Evolutionary conservation across 2,797 vertebrate genomes (phyloP).

Genomic region (Decapterus maruadsi): DNA sequence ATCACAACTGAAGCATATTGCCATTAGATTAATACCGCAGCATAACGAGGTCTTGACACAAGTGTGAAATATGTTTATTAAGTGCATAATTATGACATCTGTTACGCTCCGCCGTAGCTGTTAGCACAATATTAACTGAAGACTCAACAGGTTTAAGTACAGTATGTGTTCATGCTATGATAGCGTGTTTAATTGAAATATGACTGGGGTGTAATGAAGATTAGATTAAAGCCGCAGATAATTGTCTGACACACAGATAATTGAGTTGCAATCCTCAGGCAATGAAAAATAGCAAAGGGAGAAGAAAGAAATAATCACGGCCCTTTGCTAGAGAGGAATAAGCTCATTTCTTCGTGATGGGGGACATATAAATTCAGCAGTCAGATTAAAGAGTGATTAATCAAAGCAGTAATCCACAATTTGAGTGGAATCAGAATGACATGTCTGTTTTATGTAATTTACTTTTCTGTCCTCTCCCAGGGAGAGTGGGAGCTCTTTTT

Average conservation of each 20-base stretch:
- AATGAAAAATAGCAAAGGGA: slow-evolving; percentile 84
- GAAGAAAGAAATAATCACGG: slow-evolving; percentile 84
- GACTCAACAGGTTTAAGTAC: slow-evolving; percentile 91
- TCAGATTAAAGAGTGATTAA: slow-evolving; percentile 90
- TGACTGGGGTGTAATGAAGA: slow-evolving; percentile 92
- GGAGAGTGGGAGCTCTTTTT: slow-evolving; percentile 32
- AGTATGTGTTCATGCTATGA: slow-evolving; percentile 89
- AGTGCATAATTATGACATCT: slow-evolving; percentile 97
- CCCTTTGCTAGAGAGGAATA: slow-evolving; percentile 81
- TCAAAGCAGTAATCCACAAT: slow-evolving; percentile 89
- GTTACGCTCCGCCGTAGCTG: slow-evolving; percentile 88
- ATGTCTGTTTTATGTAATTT: slow-evolving; percentile 86
- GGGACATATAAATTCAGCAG: slow-evolving; percentile 84
- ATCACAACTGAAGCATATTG: slow-evolving; percentile 86
- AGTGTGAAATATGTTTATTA: slow-evolving; percentile 91
- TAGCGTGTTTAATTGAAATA: slow-evolving; percentile 95
- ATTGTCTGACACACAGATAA: slow-evolving; percentile 95
- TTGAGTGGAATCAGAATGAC: slow-evolving; percentile 83
- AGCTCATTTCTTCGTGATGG: slow-evolving; percentile 82
- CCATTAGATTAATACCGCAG: slow-evolving; percentile 86
- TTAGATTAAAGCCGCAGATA: slow-evolving; percentile 95
- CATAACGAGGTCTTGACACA: slow-evolving; percentile 56
- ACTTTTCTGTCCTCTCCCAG: slow-evolving; percentile 60
- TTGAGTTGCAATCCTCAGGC: slow-evolving; percentile 90
- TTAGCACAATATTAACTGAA: slow-evolving; percentile 90